A percentile compares a stretch with the other conserved stretches of the same genome.
Evolutionary conservation across 2,113 vertebrate species (phyloP).

Genomic region (Rattus norvegicus): DNA sequence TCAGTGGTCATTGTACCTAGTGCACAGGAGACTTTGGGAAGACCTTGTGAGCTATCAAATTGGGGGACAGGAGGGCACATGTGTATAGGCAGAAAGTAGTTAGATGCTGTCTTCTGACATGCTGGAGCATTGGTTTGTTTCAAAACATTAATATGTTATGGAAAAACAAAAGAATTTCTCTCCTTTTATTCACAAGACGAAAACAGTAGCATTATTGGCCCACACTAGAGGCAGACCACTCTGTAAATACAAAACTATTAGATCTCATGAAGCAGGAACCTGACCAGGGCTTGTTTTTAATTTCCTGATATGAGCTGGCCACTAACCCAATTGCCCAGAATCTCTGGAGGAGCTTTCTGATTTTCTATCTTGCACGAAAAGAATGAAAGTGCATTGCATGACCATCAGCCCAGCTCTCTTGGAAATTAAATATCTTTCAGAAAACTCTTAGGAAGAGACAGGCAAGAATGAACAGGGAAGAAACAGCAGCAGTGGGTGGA

Average conservation of each 20-base stretch:
- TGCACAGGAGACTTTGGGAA: not conserved
- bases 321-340: constrained; percentile 99
- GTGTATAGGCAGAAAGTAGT: not conserved
- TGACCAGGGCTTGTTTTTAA: constrained; percentile 98
- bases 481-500: no score
- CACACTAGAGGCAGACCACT: constrained; percentile 82
- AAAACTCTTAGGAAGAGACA: constrained; percentile 82
- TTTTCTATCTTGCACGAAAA: constrained; percentile 90
- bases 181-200: constrained; percentile 81
- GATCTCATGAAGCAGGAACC: constrained; percentile 95
- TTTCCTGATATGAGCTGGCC: constrained; percentile 99
- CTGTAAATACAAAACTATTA: constrained; percentile 90
- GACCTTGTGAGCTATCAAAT: not conserved
- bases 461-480: not conserved
- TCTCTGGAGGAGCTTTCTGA: constrained; percentile 91
- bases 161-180: constrained; percentile 73
- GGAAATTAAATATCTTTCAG: constrained; percentile 90
- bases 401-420: constrained; percentile 88
- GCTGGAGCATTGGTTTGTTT: constrained; percentile 53
- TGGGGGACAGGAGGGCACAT: not conserved
- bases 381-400: constrained; percentile 85
- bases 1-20: not conserved
- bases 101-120: constrained; percentile 60
- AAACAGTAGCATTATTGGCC: constrained; percentile 83
- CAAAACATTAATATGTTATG: constrained; percentile 74